A percentile compares a stretch with the other conserved stretches of the same genome.
Evolutionary conservation across 2,888 invertebrate genomes (phyloP).

Genomic region (Hirtodrosophila trivittata): DNA sequence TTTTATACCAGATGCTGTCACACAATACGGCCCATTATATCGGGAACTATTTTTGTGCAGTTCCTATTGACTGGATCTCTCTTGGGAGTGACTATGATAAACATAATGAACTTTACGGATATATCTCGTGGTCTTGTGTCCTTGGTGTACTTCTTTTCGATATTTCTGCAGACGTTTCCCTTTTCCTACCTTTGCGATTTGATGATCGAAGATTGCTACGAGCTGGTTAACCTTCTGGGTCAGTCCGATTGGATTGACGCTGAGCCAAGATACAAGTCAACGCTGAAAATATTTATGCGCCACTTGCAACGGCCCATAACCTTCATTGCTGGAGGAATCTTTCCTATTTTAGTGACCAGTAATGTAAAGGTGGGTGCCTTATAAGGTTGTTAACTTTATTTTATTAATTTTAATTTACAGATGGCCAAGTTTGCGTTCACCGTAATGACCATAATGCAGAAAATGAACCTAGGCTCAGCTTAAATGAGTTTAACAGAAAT

Average conservation of each 20-base stretch:
- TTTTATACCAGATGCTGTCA: conserved; percentile 31
- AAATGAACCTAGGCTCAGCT: conserved; percentile 49
- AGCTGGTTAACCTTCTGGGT: conserved; percentile 8
- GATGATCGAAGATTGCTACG: conserved; percentile 34
- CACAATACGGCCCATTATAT: conserved; percentile 40
- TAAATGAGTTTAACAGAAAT: no score
- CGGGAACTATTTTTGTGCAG: conserved; percentile 45
- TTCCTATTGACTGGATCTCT: conserved; percentile 35
- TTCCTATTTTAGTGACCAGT: background rate
- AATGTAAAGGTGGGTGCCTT: conserved; percentile 36
- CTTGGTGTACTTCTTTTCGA: no score
- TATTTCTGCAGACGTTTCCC: conserved; percentile 42
- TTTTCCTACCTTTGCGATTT: conserved; percentile 48
- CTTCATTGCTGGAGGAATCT: conserved; percentile 4
- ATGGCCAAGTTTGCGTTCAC: conserved; percentile 55
- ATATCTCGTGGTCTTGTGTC: conserved; percentile 35
- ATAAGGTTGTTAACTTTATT: background rate
- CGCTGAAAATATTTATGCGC: background rate
- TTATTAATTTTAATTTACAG: no score
- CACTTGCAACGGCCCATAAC: conserved; percentile 1
- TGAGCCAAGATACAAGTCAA: conserved; percentile 1
- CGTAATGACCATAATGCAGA: conserved; percentile 53
- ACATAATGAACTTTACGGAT: conserved; percentile 40
- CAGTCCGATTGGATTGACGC: conserved; percentile 7
- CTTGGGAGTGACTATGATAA: conserved; percentile 41